Base-by-base conservation (phyloP, 2,888 invertebrate genomes). In the Trisateles emortualis region DNA sequence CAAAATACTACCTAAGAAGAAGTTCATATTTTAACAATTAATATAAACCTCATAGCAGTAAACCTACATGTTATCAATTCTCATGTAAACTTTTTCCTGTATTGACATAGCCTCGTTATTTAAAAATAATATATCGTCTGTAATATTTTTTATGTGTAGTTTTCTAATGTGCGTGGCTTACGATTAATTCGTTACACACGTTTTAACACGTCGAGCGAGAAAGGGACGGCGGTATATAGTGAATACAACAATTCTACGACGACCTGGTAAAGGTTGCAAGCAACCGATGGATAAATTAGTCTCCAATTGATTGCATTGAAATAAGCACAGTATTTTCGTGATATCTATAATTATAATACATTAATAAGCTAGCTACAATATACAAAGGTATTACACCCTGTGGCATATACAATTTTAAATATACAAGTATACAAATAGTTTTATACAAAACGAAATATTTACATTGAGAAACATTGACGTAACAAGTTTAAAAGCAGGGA, bases 291-390 rank as follows among this genome's bases (percentile, higher is more conserved):
- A 19, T 19, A 19, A 19, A 19, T 19, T 19, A 3, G 19, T 5
- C 19, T 19, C 19, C 19, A 19, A 19, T 19, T 19, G n/a, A n/a
- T 22, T 22, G 22, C 2, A 22, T 22, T 22, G 14, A 13, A 1
- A 33, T 6, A 8, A 16, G 11, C 14, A 36, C 5, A 36, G 13
- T 16, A 13, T 29, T n/a, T 11, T 48, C 5, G 13, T 22, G 24
- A 52, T 54, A 47, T 50, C 14, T 52, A 43, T 52, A 67, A 29
- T 3, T 22, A 65, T 49, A 46, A 45, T 52, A n/a, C 43, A 58
- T 52, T 57, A 48, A 44, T 60, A 67, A 65, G 68, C 74, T 70
- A 61, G 47, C 50, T 62, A 55, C 50, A 62, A 57, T 57, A 60
- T 68, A 72, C 59, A 64, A 22, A 56, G 62, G 49, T 26, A 32